Evolutionary conservation across 2,113 vertebrate genomes (phyloP), one percentile per base, ranked within the genome.

Genomic region (Gymnobelideus leadbeateri): DNA sequence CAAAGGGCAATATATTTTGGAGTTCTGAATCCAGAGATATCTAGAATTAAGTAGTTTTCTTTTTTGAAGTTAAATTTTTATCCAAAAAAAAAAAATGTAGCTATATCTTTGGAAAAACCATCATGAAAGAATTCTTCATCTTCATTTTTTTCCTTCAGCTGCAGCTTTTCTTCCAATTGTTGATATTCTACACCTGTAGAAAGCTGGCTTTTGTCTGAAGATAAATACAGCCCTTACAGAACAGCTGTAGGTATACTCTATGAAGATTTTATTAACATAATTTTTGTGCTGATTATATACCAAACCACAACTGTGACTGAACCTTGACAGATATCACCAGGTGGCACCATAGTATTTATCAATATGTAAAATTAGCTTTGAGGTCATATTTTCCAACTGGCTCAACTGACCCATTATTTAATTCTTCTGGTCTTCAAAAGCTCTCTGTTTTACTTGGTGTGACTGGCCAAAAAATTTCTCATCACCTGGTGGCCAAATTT

Each of bases 31-130:
- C 91, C 95, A 94, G 14, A 43, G 90, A 51, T 93, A 43, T 0
- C 9, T 43, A 49, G 68, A 54, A 93, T 97, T 93, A 97, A 97
- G 95, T 94, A 92, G 8, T 91, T 89, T 96, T 19, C 37, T 61
- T 96, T 97, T 52, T 94, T 92, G 52, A 84, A 84, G 84, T 84
- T 23, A 89, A 53, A 2, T 95, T 84, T 91, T 93, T 95, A 8
- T 90, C 55, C 68, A 89, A 47, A 37, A 96, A n/a, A 94, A 19
- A 8, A 96, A 94, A 19, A 8, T n/a, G 49, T 49, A 28, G 51
- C 8, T 28, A 5, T 47, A 0, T 91, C 55, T 96, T 77, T 95
- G 92, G 24, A 51, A 95, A 95, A 96, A 84, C 50, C 93, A n/a
- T 8, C 4, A 49, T 55, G 16, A 8, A n/a, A 91, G 3, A 43